A percentile compares a stretch with the other conserved stretches of the same genome.
These are phyloP conservation scores for Fragum whitleyi DNA, from an alignment of 2,888 invertebrate genomes.

Conservation along the genomic window DNA sequence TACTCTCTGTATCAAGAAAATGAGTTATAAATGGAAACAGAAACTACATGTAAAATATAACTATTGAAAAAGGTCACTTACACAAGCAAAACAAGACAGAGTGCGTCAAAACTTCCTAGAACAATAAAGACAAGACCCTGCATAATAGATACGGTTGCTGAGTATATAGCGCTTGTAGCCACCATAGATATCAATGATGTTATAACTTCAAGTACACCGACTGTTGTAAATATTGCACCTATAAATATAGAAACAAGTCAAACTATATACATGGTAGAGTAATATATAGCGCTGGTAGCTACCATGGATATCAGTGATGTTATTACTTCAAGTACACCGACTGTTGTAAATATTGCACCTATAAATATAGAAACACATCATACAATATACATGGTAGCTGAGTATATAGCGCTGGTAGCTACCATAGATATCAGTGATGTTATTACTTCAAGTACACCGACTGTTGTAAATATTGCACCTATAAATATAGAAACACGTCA, in stretches of 20 bases:
- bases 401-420: conserved; percentile 46
- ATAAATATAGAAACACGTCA: background rate
- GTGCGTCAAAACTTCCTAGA: conserved; percentile 42
- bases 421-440: conserved; percentile 43
- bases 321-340: conserved; percentile 46
- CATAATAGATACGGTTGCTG: conserved; percentile 52
- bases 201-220: conserved; percentile 46
- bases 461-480: conserved; percentile 39
- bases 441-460: conserved; percentile 46
- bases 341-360: conserved; percentile 39
- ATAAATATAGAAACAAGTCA: background rate
- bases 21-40: too few relatives aligned
- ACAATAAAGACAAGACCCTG: conserved; percentile 52
- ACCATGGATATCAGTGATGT: conserved; percentile 43
- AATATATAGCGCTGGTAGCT: conserved; percentile 46
- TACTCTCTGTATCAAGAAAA: too few relatives aligned
- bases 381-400: conserved; percentile 42
- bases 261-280: conserved; percentile 40
- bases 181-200: conserved; percentile 43
- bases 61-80: too few relatives aligned
- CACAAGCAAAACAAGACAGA: conserved; percentile 45
- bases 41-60: too few relatives aligned
- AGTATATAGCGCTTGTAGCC: conserved; percentile 46
- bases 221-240: conserved; percentile 39
- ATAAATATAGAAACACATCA: background rate